phyloP scores from a whole-genome alignment of 2,888 invertebrate species.

The Geotrupes spiniger region DNA sequence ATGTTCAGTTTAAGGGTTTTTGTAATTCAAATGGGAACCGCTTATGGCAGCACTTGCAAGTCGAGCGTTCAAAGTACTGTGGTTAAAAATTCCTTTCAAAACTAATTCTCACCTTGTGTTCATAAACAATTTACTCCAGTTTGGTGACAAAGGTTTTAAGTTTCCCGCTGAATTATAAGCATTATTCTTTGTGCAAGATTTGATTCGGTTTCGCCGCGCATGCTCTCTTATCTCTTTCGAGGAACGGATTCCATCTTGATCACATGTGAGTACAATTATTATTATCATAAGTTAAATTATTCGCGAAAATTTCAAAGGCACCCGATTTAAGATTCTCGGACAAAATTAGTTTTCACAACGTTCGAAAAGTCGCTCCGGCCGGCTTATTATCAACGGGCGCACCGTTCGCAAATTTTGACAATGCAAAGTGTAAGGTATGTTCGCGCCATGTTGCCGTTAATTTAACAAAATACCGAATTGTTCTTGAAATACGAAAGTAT shows the following conservation, averaged over 20 bases:
- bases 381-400: conserved; percentile 11
- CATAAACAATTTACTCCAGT: too few species aligned
- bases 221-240: conserved; percentile 74
- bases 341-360: conserved; percentile 3
- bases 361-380: conserved; percentile 4
- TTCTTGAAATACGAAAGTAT: conserved; percentile 13
- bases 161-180: too few species aligned
- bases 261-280: conserved; percentile 74
- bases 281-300: conserved; percentile 23
- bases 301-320: too few species aligned
- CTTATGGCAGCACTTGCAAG: too few species aligned
- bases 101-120: too few species aligned
- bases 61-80: too few species aligned
- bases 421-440: conserved; percentile 46
- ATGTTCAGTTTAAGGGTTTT: too few species aligned
- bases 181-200: too few species aligned
- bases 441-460: conserved; percentile 55
- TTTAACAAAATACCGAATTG: conserved; percentile 33
- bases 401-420: conserved; percentile 41
- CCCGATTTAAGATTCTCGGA: conserved; percentile 9
- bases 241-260: conserved; percentile 83
- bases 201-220: conserved; percentile 50
- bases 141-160: too few species aligned
- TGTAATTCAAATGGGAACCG: too few species aligned
- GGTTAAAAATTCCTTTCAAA: too few species aligned